These are phyloP conservation scores for Vulpes ferrilata DNA, from an alignment of 2,113 vertebrate species.

Conservation along the genomic window DNA sequence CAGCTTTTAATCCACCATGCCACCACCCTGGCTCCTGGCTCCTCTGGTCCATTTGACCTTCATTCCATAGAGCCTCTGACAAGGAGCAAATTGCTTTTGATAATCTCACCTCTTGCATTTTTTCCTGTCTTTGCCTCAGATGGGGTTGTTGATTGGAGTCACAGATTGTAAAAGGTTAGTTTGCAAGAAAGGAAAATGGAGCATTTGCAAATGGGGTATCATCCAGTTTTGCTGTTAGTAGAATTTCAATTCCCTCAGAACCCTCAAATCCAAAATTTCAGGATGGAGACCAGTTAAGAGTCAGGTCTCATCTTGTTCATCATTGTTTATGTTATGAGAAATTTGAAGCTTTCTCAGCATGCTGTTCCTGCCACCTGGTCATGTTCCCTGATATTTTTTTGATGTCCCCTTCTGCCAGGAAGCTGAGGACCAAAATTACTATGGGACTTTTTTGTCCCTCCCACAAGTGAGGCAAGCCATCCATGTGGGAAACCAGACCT, in stretches of 20 bases:
- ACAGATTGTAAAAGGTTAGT: neutral
- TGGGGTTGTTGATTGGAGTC: neutral
- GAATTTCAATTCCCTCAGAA: neutral
- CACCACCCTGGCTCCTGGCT: no score
- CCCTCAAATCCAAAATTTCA: neutral
- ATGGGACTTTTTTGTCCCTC: constrained; percentile 89
- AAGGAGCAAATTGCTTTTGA: neutral
- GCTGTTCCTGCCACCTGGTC: neutral
- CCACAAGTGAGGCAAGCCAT: constrained; percentile 89
- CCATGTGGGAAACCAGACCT: constrained; percentile 92
- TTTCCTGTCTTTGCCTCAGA: neutral
- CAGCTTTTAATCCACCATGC: neutral
- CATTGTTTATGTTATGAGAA: neutral
- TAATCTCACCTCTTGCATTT: neutral
- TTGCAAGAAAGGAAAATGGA: constrained; percentile 27
- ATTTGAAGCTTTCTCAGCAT: neutral
- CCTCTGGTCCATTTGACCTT: neutral
- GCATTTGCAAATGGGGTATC: neutral
- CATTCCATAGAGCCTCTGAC: neutral
- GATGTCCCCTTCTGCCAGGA: constrained; percentile 82
- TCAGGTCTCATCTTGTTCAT: neutral
- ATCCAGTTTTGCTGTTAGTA: neutral
- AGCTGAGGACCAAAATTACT: constrained; percentile 89
- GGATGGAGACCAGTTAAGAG: neutral
- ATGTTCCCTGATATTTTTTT: neutral